Evolutionary conservation across 2,888 invertebrate species (phyloP).

Genomic region (Drosophila cognata): DNA sequence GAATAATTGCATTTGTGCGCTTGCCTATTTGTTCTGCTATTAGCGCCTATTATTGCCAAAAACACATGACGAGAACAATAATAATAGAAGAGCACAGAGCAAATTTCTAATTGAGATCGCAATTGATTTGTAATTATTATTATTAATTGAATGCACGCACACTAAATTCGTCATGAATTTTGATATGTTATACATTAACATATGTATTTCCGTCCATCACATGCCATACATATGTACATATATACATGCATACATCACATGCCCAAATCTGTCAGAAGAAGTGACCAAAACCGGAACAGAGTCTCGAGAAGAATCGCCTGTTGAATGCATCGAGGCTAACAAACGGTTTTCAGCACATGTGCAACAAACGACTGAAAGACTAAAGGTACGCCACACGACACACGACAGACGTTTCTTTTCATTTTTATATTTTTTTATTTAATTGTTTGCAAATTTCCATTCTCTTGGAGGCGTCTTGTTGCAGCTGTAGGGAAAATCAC

Average conservation of each 20-base stretch:
- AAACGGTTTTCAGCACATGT: conserved; percentile 43
- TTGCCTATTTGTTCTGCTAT: conserved; percentile 39
- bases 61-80: conserved; percentile 52
- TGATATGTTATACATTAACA: not conserved
- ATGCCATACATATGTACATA: not conserved
- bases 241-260: not conserved
- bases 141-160: conserved; percentile 25
- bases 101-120: conserved; percentile 40
- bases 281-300: conserved; percentile 45
- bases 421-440: not conserved
- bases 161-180: not conserved
- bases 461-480: conserved; percentile 19
- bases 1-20: conserved; percentile 31
- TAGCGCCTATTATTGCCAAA: conserved; percentile 55
- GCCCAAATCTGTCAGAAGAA: conserved; percentile 18
- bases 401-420: not conserved
- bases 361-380: conserved; percentile 13
- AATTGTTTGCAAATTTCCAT: conserved; percentile 42
- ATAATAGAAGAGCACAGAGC: conserved; percentile 21
- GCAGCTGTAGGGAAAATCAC: conserved; percentile 46
- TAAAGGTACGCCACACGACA: not conserved
- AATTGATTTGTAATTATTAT: conserved; percentile 60
- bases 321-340: conserved; percentile 4
- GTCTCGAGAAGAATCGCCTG: conserved; percentile 14
- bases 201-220: not conserved